Base-by-base conservation (phyloP, 1,140 invertebrate species). In the Thaumatotibia leucotreta region DNA sequence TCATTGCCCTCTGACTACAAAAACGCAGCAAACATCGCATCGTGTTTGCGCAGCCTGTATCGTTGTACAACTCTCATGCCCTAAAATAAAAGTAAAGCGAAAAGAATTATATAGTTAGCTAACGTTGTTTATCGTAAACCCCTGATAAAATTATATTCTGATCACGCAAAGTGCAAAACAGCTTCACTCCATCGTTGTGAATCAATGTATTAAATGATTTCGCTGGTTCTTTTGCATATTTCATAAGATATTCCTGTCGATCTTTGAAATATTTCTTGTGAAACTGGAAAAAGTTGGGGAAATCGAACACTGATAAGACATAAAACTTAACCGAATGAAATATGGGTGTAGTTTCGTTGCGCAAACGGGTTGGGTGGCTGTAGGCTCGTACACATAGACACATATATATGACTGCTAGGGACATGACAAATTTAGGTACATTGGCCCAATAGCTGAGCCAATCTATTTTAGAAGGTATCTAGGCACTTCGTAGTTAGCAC, bases 131-230 rank as follows among this genome's bases (percentile, higher is more conserved):
- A 54, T 54, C 50, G 22, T 54, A 54, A 54, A 23, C 50, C 23
- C 17, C 50, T 22, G 14, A 54, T 24, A 54, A 29, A 24, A 54
- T 54, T 54, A 54, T n/a, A 54, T 54, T 54, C 50, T 54, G 50
- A 54, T 54, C 50, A 54, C 50, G 50, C 10, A 54, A 24, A 29
- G 50, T 27, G 23, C 50, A 11, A 54, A 54, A 54, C 27, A 54
- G 50, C 50, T 54, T 54, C 50, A 23, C 23, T 29, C 50, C 50
- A 27, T 54, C 50, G 23, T 1, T 11, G 4, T 54, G 50, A 54
- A 54, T 54, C 50, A 54, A 24, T 54, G n/a, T 54, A 54, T 54
- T 54, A 54, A 54, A 22, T 27, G 50, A 54, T 54, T 54, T 54
- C 23, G 10, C 23, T 24, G 10, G 8, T 27, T 54, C 33, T 49